A percentile compares a stretch with the other conserved stretches of the same genome.
Evolutionary conservation across 1,140 invertebrate species (phyloP).

Genomic region (Oedothorax gibbosus): DNA sequence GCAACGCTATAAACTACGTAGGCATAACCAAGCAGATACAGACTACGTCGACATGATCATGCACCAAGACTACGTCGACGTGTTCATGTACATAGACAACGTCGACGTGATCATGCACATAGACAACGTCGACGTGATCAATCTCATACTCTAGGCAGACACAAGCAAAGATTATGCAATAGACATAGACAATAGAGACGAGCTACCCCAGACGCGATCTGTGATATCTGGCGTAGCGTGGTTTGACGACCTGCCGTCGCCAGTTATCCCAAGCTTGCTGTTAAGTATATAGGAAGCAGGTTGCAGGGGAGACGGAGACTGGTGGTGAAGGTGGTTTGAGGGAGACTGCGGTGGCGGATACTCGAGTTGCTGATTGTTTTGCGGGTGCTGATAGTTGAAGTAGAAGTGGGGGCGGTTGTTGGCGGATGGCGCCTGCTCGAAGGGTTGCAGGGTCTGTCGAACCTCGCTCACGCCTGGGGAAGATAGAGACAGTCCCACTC

Average conservation of each 20-base stretch:
- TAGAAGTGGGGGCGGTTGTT: slow-evolving; percentile 50
- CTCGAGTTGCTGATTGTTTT: slow-evolving; percentile 34
- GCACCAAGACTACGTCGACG: too few species aligned
- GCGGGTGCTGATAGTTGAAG: slow-evolving; percentile 51
- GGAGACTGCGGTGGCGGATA: slow-evolving; percentile 37
- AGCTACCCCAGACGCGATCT: slow-evolving; percentile 50
- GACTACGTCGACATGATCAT: not conserved
- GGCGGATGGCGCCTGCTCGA: slow-evolving; percentile 37
- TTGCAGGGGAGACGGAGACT: slow-evolving; percentile 49
- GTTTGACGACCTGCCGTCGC: not conserved
- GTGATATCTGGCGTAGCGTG: slow-evolving; percentile 49
- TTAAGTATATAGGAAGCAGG: slow-evolving; percentile 53
- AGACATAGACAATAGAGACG: slow-evolving; percentile 21
- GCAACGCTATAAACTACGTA: not conserved
- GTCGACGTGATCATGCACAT: too few species aligned
- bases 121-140: too few species aligned
- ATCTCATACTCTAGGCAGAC: too few species aligned
- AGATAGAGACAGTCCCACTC: slow-evolving; percentile 6
- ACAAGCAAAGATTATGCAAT: not conserved
- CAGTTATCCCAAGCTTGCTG: slow-evolving; percentile 25
- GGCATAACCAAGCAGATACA: not conserved
- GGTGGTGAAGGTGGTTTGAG: slow-evolving; percentile 3
- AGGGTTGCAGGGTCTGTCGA: slow-evolving; percentile 36
- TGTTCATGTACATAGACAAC: too few species aligned
- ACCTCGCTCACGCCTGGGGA: slow-evolving; percentile 60